A percentile compares a stretch with the other conserved stretches of the same genome.
phyloP scores from a whole-genome alignment of 2,888 invertebrate genomes.

The Pterobdella sp. region DNA sequence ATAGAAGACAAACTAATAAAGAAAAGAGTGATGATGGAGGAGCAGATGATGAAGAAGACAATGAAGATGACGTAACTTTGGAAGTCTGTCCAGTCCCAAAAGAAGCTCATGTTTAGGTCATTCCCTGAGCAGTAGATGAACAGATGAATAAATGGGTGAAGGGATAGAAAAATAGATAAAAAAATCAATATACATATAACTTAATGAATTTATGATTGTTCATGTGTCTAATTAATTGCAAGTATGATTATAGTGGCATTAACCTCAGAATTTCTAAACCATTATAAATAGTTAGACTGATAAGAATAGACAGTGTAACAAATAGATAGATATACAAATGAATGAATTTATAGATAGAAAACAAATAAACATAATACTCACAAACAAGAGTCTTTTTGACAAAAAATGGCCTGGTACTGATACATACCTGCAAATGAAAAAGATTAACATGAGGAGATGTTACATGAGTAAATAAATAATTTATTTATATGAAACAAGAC shows the following conservation, averaged over 20 bases:
- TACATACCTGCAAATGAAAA: too few species aligned
- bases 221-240: too few species aligned
- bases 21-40: slow-evolving; percentile 71
- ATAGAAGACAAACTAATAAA: slow-evolving; percentile 35
- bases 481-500: neutral
- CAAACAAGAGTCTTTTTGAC: too few species aligned
- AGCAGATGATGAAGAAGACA: slow-evolving; percentile 72
- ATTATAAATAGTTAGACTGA: too few species aligned
- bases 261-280: too few species aligned
- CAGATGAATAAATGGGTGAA: neutral
- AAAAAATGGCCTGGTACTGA: too few species aligned
- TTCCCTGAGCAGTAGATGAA: slow-evolving; percentile 48
- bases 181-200: neutral
- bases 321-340: too few species aligned
- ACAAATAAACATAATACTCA: too few species aligned
- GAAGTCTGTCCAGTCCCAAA: slow-evolving; percentile 99
- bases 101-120: slow-evolving; percentile 87
- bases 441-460: neutral
- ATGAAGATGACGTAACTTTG: slow-evolving; percentile 90
- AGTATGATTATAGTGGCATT: too few species aligned
- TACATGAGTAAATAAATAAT: neutral
- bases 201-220: too few species aligned
- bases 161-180: neutral
- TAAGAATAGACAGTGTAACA: too few species aligned
- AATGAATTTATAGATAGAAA: too few species aligned